Evolutionary conservation across 2,113 vertebrate genomes (phyloP).

Genomic region (Ascaphus truei): DNA sequence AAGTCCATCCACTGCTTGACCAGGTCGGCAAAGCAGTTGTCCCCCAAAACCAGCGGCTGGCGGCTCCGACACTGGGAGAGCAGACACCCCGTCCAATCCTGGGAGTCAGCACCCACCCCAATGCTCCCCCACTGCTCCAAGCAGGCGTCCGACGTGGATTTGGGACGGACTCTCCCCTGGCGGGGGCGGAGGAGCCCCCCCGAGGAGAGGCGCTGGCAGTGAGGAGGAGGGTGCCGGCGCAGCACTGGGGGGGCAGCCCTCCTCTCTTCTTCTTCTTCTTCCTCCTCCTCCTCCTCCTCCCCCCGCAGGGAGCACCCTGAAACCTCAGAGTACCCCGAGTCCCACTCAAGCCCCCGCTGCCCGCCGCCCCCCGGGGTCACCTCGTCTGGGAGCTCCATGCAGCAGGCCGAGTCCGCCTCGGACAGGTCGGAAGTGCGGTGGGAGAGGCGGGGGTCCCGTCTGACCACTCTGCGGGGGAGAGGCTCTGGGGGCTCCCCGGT

Average conservation of each 20-base stretch:
- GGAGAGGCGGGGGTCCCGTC: slow-evolving; percentile 52
- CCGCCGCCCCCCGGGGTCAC: slow-evolving; percentile 63
- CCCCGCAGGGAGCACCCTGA: slow-evolving; percentile 79
- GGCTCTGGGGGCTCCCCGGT: slow-evolving; percentile 43
- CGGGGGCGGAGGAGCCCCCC: slow-evolving; percentile 69
- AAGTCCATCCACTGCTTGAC: slow-evolving; percentile 99
- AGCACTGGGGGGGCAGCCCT: slow-evolving; percentile 18
- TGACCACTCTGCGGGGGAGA: slow-evolving; percentile 40
- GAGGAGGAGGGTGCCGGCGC: slow-evolving; percentile 34
- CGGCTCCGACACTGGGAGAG: slow-evolving; percentile 88
- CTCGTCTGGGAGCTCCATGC: slow-evolving; percentile 71
- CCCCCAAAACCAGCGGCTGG: slow-evolving; percentile 88
- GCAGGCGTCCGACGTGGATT: slow-evolving; percentile 90
- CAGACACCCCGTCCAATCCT: slow-evolving; percentile 86
- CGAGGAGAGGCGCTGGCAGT: slow-evolving; percentile 61
- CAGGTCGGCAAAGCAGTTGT: slow-evolving; percentile 95
- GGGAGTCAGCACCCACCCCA: slow-evolving; percentile 65
- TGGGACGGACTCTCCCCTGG: slow-evolving; percentile 70
- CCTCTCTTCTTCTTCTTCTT: slow-evolving; percentile 3
- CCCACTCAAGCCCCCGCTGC: slow-evolving; percentile 83
- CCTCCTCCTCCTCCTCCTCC: slow-evolving; percentile 59
- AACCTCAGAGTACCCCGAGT: slow-evolving; percentile 89
- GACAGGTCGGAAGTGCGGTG: slow-evolving; percentile 62
- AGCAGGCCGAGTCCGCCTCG: slow-evolving; percentile 82
- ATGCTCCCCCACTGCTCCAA: slow-evolving; percentile 86